Base-by-base conservation (phyloP, 2,797 vertebrate genomes). In the Coregonus sp. region DNA sequence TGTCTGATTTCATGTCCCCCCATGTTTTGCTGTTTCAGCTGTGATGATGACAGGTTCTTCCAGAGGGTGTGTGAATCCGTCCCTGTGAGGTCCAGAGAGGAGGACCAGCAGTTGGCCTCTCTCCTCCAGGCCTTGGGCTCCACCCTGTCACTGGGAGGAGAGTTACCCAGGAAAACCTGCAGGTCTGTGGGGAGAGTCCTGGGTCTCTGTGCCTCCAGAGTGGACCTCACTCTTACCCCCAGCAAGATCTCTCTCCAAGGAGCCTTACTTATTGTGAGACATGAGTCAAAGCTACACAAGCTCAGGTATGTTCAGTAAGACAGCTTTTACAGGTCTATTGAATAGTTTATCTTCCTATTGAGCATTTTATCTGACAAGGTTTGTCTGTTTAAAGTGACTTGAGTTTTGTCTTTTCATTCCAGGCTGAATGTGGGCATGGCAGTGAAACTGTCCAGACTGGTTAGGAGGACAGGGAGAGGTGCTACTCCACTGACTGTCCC, bases 211-310 rank as follows among this genome's bases (percentile, higher is more conserved):
- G 35, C 73, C 20, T 82, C 82, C 15, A 73, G 74, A 1, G 80
- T 89, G 78, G 70, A 84, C 73, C 87, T 91, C 40, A 79, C 15
- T 61, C 82, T 91, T 15, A 88, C 69, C 18, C 70, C 76, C 52
- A 72, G 0, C 29, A 77, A 75, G 52, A 82, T 87, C 56, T 86
- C 87, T 75, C 65, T 74, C 37, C 67, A 50, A 76, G 83, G 70
- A 76, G 75, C 75, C 6, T 77, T 54, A 0, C 56, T 82, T 29
- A 71, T 90, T 18, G 80, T 91, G 5, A 84, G 50, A 78, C n/a
- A 12, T 3, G 72, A 68, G 12, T 70, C 51, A 75, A 79, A 69
- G 1, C 78, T 90, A 0, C 77, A 81, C 67, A 86, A 83, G 77
- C 86, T 91, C 54, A 59, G 54, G 54, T 59, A 20, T 20, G 54